These are phyloP conservation scores for Ispidina lecontei DNA, from an alignment of 2,797 vertebrate genomes.

Conservation along the genomic window DNA sequence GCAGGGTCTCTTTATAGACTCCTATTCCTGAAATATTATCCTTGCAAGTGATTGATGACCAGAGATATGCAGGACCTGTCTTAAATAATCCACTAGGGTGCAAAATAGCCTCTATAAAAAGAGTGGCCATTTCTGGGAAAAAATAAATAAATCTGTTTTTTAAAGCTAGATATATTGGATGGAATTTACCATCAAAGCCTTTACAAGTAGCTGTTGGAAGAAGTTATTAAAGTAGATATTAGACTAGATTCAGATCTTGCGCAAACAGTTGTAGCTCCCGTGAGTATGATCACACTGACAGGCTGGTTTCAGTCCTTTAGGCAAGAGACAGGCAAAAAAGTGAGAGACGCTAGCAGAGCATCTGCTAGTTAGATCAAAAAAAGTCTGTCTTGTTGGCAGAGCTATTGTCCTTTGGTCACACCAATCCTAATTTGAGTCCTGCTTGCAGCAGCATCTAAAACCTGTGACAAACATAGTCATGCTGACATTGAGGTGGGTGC, in stretches of 20 bases:
- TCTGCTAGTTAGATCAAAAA: constrained; percentile 61
- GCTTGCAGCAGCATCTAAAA: constrained; percentile 59
- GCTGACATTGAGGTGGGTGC: constrained; percentile 42
- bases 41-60: not conserved
- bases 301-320: constrained; percentile 54
- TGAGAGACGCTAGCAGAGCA: constrained; percentile 70
- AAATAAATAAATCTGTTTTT: not conserved
- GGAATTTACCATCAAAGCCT: not conserved
- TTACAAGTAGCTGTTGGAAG: constrained; percentile 2
- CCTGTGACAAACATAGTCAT: constrained; percentile 63
- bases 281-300: constrained; percentile 13
- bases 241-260: not conserved
- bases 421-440: constrained; percentile 66
- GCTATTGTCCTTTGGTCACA: constrained; percentile 70
- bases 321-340: constrained; percentile 60
- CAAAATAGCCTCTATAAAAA: constrained; percentile 41
- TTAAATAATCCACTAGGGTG: constrained; percentile 22
- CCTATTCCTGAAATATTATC: not conserved
- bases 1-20: not conserved
- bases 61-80: not conserved
- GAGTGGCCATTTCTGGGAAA: constrained; percentile 11
- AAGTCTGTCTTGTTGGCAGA: constrained; percentile 71
- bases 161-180: not conserved
- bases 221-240: constrained; percentile 18
- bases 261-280: constrained; percentile 13